Evolutionary conservation across 2,113 vertebrate species (phyloP).

Genomic region (Petroica traversi): DNA sequence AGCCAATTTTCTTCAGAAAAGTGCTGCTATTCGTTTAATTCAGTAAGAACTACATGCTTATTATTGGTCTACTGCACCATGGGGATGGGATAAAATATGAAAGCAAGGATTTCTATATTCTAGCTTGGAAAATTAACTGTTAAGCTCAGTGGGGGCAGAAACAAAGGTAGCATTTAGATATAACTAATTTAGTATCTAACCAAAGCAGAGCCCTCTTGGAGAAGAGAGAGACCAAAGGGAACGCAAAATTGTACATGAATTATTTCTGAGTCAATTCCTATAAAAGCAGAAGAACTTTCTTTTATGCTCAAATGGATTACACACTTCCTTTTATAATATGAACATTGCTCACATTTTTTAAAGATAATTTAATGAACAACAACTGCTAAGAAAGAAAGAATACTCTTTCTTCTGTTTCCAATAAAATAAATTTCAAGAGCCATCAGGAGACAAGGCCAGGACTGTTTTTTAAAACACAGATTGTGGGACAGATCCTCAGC

Average conservation of each 20-base stretch:
- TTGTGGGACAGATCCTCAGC: not conserved
- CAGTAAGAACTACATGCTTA: not conserved
- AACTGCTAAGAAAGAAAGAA: slow-evolving; percentile 1
- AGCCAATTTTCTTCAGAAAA: slow-evolving; percentile 51
- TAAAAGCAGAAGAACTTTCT: slow-evolving; percentile 32
- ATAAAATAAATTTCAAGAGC: not conserved
- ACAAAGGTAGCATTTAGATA: slow-evolving; percentile 50
- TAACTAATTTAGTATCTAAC: slow-evolving; percentile 54
- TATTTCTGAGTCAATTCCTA: slow-evolving; percentile 43
- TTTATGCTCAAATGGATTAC: slow-evolving; percentile 34
- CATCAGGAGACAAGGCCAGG: not conserved
- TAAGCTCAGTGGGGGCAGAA: slow-evolving; percentile 51
- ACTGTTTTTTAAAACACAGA: not conserved
- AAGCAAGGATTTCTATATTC: slow-evolving; percentile 42
- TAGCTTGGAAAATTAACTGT: slow-evolving; percentile 56
- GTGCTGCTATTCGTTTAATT: slow-evolving; percentile 32
- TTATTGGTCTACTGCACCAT: slow-evolving; percentile 28
- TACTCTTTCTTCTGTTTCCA: not conserved
- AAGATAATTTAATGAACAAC: slow-evolving; percentile 20
- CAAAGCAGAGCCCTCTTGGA: slow-evolving; percentile 24
- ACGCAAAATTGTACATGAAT: slow-evolving; percentile 52
- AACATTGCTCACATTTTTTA: not conserved
- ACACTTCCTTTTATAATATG: not conserved
- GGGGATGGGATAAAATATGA: slow-evolving; percentile 50
- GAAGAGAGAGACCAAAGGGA: slow-evolving; percentile 47